Conservation (phyloP, 53 echinoderm and acorn worm species). For the Echinometra lucunter region DNA sequence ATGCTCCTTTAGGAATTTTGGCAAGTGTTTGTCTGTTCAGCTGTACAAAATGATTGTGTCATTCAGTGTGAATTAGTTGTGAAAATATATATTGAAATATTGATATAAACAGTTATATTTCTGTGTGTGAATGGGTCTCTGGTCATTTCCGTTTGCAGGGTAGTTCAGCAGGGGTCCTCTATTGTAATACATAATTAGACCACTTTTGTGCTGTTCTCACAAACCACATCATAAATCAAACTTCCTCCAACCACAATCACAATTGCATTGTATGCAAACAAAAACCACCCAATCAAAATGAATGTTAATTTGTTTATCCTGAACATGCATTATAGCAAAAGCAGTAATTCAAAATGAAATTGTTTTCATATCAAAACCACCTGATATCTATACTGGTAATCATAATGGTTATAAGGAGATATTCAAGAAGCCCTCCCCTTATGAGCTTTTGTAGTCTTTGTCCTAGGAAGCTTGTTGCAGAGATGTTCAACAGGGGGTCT, state of each 20-base stretch:
- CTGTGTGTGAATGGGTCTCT: background rate
- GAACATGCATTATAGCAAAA: background rate
- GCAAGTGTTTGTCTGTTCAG: too few species aligned
- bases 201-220: background rate
- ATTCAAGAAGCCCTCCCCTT: too few species aligned
- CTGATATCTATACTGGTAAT: background rate
- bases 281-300: background rate
- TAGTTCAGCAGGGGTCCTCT: slow-evolving; percentile 12
- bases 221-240: background rate
- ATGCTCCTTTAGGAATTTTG: background rate
- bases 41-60: too few species aligned
- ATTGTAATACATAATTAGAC: slow-evolving; percentile 7
- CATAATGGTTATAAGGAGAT: too few species aligned
- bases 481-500: slow-evolving; percentile 55
- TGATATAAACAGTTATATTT: background rate
- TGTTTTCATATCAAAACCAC: background rate
- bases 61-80: background rate
- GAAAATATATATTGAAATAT: background rate
- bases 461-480: slow-evolving; percentile 31
- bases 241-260: background rate
- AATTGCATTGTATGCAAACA: background rate
- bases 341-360: background rate
- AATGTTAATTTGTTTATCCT: background rate
- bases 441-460: background rate
- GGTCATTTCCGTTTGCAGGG: background rate